Evolutionary conservation across 2,888 invertebrate species (phyloP), one percentile per base, ranked within the genome.

Genomic region (Tholera decimalis): DNA sequence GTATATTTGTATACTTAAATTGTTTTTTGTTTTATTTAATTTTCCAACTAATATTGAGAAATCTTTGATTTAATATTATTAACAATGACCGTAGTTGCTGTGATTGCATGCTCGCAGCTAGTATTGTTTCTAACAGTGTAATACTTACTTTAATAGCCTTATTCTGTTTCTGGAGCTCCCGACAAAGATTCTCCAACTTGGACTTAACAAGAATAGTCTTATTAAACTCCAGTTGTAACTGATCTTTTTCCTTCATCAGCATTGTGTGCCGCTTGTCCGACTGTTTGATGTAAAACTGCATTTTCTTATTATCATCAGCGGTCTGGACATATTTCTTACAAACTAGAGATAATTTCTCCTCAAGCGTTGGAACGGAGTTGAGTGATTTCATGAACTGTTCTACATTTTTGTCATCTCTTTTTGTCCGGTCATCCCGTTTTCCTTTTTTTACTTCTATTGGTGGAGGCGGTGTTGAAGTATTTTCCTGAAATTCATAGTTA

Each of bases 111-210:
- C 33, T 33, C 13, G 5, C 13, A 13, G 15, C 35, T 35, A 15
- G 6, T 13, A 11, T 30, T 30, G 9, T 30, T 30, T 11, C 11
- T 30, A 1, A 15, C 4, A 24, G 15, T n/a, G n/a, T 3, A 1
- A 8, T 8, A 62, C 81, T 77, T 93, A 98, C 98, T 96, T 98
- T 98, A 20, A 99, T 97, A 54, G 97, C 96, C 90, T 98, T 98
- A 88, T 99, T 99, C 83, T 98, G 98, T 87, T 98, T 98, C 92
- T 99, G 99, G 47, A 99, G 96, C 89, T 99, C 99, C 11, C 99
- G 95, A 88, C 99, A 99, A 5, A 99, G 96, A 87, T 97, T 98
- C 90, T 99, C 99, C 79, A 99, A 93, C 86, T 98, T 97, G 28
- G 98, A 97, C 76, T 98, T 97, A 50, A 98, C 97, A 50, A 98